Conservation (phyloP, 2,888 invertebrate species). For the Drosophila vallismaia region DNA sequence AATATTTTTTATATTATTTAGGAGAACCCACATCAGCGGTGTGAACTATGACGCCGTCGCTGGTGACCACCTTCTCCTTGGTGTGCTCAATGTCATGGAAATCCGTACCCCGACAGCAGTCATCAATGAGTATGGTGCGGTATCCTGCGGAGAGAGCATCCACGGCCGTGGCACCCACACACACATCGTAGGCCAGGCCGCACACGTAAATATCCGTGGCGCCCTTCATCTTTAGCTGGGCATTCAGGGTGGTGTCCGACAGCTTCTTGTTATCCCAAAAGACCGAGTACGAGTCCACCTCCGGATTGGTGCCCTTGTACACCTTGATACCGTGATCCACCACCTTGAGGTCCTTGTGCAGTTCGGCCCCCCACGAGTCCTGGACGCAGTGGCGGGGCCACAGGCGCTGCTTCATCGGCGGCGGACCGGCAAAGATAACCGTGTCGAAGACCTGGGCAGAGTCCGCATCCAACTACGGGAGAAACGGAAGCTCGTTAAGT, state of each 20-base stretch:
- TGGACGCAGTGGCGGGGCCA: slow-evolving; percentile 99
- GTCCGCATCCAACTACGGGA: slow-evolving; percentile 87
- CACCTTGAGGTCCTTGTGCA: slow-evolving; percentile 94
- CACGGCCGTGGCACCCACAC: slow-evolving; percentile 95
- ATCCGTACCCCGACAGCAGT: slow-evolving; percentile 95
- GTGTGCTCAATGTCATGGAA: slow-evolving; percentile 93
- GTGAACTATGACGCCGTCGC: slow-evolving; percentile 92
- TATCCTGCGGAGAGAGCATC: slow-evolving; percentile 96
- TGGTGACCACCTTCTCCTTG: slow-evolving; percentile 89
- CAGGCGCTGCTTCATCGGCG: slow-evolving; percentile 93
- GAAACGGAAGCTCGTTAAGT: slow-evolving; percentile 13
- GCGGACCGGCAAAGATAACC: slow-evolving; percentile 95
- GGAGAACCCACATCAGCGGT: slow-evolving; percentile 87
- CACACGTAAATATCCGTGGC: slow-evolving; percentile 97
- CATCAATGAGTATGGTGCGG: slow-evolving; percentile 94
- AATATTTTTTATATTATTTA: not conserved
- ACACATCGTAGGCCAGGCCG: slow-evolving; percentile 97
- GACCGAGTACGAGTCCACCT: slow-evolving; percentile 98
- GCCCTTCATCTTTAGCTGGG: slow-evolving; percentile 90
- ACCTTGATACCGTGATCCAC: slow-evolving; percentile 91
- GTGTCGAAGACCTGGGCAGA: slow-evolving; percentile 94
- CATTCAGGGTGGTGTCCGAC: slow-evolving; percentile 92
- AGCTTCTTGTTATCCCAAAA: slow-evolving; percentile 99
- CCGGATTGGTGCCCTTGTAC: slow-evolving; percentile 96
- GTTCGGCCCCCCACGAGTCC: slow-evolving; percentile 96